A percentile compares a stretch with the other conserved stretches of the same genome.
Evolutionary conservation across 2,113 vertebrate genomes (phyloP).

Genomic region (Hemiprocne comata): DNA sequence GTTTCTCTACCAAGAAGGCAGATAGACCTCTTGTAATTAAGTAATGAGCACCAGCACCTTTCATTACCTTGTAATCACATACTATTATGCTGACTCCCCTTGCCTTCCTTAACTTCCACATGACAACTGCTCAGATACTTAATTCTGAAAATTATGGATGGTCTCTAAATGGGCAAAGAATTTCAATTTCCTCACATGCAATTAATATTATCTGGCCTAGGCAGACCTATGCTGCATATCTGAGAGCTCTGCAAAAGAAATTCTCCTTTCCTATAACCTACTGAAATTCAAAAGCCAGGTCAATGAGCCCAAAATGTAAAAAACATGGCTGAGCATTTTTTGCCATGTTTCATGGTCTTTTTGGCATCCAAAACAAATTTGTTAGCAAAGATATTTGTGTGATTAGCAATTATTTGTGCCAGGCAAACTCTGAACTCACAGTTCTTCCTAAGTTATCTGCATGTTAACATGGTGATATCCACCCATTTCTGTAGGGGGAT

Average conservation of each 20-base stretch:
- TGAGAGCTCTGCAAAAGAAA: neutral
- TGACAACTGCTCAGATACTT: neutral
- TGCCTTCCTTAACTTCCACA: neutral
- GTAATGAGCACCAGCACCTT: neutral
- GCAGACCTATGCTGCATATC: neutral
- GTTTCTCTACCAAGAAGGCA: neutral
- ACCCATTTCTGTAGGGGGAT: neutral
- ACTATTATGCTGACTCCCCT: neutral
- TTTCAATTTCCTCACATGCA: slow-evolving; percentile 13
- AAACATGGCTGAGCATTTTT: neutral
- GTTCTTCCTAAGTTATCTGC: neutral
- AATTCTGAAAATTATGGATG: slow-evolving; percentile 33
- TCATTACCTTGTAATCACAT: neutral
- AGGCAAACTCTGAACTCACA: neutral
- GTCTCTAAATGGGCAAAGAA: slow-evolving; percentile 13
- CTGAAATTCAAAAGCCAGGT: neutral
- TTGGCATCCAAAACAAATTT: neutral
- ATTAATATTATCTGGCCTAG: slow-evolving; percentile 9
- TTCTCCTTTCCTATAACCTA: neutral
- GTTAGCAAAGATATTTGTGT: neutral
- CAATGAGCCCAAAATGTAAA: neutral
- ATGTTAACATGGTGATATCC: neutral
- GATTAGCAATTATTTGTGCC: neutral
- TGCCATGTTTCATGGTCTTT: neutral
- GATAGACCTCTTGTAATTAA: neutral